Evolutionary conservation across 2,797 vertebrate species (phyloP), one percentile per base, ranked within the genome.

Genomic region (Dryobates pubescens): DNA sequence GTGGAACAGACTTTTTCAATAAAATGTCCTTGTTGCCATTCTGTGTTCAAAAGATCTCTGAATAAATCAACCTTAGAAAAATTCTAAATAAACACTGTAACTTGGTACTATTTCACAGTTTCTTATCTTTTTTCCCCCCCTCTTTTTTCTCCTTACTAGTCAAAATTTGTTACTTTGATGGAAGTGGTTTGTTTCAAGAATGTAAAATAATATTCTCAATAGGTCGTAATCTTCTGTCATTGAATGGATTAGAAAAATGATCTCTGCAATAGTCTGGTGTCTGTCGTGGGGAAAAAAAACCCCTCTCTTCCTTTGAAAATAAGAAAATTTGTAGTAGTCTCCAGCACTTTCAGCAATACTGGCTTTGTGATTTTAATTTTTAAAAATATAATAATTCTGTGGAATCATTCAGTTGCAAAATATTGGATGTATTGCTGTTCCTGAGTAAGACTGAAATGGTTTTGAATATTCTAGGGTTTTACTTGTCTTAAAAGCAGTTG

Each of bases 1-100:
- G 0, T 58, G 36, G 53, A 81, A 45, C n/a, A 90, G 68, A 58
- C 34, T 70, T 30, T 76, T 69, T 41, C 27, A 10, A 18, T 86
- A 81, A 88, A 78, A 88, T 43, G 26, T 38, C 10, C 22, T 27
- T 8, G 3, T 54, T 95, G 58, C 36, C 38, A 13, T 86, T 87
- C 47, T 91, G 5, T 57, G 19, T 88, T 88, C 62, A 61, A 68
- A 83, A 78, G 77, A 81, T 79, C 20, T 73, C 23, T 73, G 53
- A 84, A 90, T 73, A 82, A 86, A 86, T 93, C 30, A 70, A 7
- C 26, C 18, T 41, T 80, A 71, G 41, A 84, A 94, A 68, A 86
- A 47, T 59, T 72, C 26, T 70, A 29, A 83, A 72, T 72, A 84
- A 78, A 64, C 86, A 51, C 0, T 92, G 14, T 68, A 58, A 65